Evolutionary conservation across 1,140 invertebrate genomes (phyloP).

Genomic region (Holcopasites calliopsidis): DNA sequence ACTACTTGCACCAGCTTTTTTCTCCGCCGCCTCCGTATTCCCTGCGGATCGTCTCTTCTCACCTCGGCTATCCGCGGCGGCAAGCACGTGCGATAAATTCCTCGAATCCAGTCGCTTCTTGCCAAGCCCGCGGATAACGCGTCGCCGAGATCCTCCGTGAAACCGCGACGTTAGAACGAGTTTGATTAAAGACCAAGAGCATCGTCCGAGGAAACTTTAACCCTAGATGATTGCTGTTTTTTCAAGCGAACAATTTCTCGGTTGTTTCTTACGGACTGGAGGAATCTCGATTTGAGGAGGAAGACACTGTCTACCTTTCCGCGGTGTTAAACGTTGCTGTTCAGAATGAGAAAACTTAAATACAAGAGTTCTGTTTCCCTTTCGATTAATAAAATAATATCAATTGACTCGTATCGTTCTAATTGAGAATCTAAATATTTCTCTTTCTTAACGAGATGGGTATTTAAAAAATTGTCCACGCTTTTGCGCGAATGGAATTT

Average conservation of each 20-base stretch:
- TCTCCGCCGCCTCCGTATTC: not conserved
- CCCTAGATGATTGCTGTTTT: not conserved
- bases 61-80: conserved; percentile 22
- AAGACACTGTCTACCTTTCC: no score
- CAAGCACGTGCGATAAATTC: conserved; percentile 64
- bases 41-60: not conserved
- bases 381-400: no score
- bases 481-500: no score
- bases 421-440: no score
- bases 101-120: conserved; percentile 39
- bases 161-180: not conserved
- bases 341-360: no score
- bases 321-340: no score
- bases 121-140: not conserved
- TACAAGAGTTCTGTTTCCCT: no score
- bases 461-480: no score
- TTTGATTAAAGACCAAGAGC: not conserved
- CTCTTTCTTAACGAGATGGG: no score
- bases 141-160: not conserved
- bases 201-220: not conserved
- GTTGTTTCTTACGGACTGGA: no score
- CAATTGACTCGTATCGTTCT: no score
- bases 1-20: conserved; percentile 33
- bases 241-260: not conserved
- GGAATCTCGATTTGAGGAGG: no score